Conservation (phyloP, 2,797 vertebrate genomes). For the Erethizon dorsatum region DNA sequence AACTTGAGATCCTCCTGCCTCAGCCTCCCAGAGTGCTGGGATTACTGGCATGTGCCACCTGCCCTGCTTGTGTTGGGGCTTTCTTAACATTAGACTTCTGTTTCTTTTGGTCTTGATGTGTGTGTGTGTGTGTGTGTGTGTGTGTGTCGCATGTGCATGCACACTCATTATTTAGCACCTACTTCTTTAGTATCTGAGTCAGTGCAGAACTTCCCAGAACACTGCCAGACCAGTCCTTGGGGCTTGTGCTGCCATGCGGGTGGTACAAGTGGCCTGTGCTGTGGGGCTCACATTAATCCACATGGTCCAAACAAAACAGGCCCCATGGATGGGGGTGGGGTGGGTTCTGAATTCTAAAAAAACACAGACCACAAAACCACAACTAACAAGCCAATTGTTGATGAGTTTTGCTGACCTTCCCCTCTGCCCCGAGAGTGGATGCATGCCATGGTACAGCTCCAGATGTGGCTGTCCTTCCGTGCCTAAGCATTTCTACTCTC, state of each 20-base stretch:
- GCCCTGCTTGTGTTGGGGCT: not conserved
- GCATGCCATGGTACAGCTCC: rapidly evolving
- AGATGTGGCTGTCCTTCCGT: not conserved
- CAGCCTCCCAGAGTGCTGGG: not conserved
- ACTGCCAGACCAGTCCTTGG: not conserved
- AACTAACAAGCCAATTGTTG: not conserved
- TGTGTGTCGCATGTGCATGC: too few species aligned
- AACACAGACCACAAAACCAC: not conserved
- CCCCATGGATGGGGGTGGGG: not conserved
- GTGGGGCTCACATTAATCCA: not conserved
- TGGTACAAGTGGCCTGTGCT: not conserved
- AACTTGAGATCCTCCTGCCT: not conserved
- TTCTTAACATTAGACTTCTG: not conserved
- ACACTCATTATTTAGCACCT: not conserved
- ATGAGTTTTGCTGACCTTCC: not conserved
- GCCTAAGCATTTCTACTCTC: not conserved
- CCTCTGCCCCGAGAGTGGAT: not conserved
- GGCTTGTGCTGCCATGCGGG: not conserved
- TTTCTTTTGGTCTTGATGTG: not conserved
- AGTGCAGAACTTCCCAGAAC: not conserved
- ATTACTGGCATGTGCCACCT: not conserved
- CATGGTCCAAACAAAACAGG: not conserved
- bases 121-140: not conserved
- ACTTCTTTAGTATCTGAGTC: not conserved
- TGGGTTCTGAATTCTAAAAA: not conserved